Evolutionary conservation across 2,797 vertebrate species (phyloP).

Genomic region (Aldrovandia affinis): DNA sequence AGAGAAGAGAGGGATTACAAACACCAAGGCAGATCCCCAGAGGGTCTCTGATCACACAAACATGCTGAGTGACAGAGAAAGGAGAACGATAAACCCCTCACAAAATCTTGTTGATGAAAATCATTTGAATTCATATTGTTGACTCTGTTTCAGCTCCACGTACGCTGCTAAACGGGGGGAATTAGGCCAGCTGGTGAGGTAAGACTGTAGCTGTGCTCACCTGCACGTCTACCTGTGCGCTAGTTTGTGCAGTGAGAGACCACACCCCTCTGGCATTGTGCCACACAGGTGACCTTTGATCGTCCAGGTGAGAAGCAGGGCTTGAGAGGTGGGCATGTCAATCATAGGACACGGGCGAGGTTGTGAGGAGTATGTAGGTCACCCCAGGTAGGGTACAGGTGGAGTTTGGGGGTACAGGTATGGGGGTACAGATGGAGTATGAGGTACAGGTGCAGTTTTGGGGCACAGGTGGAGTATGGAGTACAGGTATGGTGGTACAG

Average conservation of each 20-base stretch:
- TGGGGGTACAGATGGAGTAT: not conserved
- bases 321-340: conserved; percentile 12
- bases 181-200: not conserved
- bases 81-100: too few relatives aligned
- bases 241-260: conserved; percentile 25
- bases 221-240: not conserved
- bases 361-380: not conserved
- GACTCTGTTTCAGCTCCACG: too few relatives aligned
- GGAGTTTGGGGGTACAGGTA: not conserved
- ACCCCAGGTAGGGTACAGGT: not conserved
- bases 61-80: too few relatives aligned
- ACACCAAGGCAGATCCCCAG: too few relatives aligned
- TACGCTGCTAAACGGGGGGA: not conserved
- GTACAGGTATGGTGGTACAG: not conserved
- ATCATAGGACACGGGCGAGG: not conserved
- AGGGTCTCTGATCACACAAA: too few relatives aligned
- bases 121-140: too few relatives aligned
- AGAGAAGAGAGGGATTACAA: not conserved
- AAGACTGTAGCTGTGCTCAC: conserved; percentile 18
- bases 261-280: conserved; percentile 19
- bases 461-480: not conserved
- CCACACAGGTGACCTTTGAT: conserved; percentile 47
- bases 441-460: not conserved
- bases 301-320: conserved; percentile 43
- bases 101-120: too few relatives aligned